phyloP scores from a whole-genome alignment of 2,797 vertebrate genomes.

The Parambassis ranga region DNA sequence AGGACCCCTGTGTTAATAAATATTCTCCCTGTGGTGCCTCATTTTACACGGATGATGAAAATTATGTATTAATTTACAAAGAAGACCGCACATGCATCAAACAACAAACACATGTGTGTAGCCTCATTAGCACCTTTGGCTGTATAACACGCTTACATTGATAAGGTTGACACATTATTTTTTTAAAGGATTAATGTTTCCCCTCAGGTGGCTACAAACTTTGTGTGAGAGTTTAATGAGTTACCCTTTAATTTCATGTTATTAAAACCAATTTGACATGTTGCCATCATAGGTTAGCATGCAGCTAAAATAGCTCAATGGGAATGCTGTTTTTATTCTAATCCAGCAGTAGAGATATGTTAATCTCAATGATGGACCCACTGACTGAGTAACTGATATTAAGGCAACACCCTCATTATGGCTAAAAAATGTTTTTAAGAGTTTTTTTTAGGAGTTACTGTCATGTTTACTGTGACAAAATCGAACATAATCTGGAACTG shows the following conservation, averaged over 20 bases:
- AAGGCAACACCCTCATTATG: too few relatives aligned
- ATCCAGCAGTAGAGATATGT: too few relatives aligned
- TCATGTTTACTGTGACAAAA: neutral
- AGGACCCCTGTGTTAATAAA: neutral
- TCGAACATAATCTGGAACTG: neutral
- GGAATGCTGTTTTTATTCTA: too few relatives aligned
- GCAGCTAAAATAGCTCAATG: too few relatives aligned
- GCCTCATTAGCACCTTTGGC: neutral
- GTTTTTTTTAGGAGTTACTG: rapidly evolving
- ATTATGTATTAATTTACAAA: neutral
- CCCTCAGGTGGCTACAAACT: too few relatives aligned
- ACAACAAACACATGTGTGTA: neutral
- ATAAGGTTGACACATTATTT: neutral
- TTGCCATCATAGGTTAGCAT: too few relatives aligned
- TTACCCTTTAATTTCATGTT: too few relatives aligned
- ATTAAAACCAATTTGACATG: too few relatives aligned
- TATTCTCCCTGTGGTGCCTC: neutral
- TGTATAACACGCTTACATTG: too few relatives aligned
- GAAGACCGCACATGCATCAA: neutral
- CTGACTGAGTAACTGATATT: neutral
- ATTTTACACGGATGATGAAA: neutral
- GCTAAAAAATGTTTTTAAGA: neutral
- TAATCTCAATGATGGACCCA: neutral
- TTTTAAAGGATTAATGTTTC: neutral
- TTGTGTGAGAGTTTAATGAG: too few relatives aligned